Evolutionary conservation across 2,888 invertebrate genomes (phyloP).

Genomic region (Gymnosoma rotundatum): DNA sequence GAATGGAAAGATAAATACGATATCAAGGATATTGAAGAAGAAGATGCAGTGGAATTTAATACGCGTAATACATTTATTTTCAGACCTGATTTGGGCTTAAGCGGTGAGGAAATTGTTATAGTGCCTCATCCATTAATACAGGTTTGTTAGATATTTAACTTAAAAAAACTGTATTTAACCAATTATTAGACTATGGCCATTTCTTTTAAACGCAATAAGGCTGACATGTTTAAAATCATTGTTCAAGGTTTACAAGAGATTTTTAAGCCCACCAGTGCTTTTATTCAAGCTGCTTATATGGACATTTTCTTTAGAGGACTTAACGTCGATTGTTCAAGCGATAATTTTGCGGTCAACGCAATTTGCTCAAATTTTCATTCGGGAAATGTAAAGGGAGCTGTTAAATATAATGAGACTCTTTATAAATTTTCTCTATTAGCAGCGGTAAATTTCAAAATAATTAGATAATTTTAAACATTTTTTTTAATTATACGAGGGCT

Average conservation of each 20-base stretch:
- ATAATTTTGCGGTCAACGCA: conserved; percentile 88
- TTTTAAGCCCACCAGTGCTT: conserved; percentile 84
- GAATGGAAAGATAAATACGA: conserved; percentile 92
- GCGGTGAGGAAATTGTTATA: conserved; percentile 87
- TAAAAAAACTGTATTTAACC: too few species aligned
- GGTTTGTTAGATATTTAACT: conserved; percentile 84
- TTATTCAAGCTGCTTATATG: conserved; percentile 84
- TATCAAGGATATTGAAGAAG: conserved; percentile 86
- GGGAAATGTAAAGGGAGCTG: conserved; percentile 83
- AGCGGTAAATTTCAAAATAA: too few species aligned
- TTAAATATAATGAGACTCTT: conserved; percentile 85
- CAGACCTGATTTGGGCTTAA: conserved; percentile 86
- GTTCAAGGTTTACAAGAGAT: conserved; percentile 88
- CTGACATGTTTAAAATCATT: conserved; percentile 83
- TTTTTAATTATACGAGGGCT: too few species aligned
- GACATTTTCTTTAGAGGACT: conserved; percentile 89
- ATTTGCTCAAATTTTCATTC: conserved; percentile 87
- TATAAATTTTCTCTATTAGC: conserved; percentile 84
- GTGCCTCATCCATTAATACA: conserved; percentile 88
- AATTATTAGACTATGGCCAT: too few species aligned
- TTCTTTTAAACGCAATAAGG: conserved; percentile 83
- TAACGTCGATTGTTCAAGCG: conserved; percentile 87
- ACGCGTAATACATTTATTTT: conserved; percentile 87
- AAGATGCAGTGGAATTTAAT: conserved; percentile 88
- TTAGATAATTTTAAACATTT: too few species aligned